Evolutionary conservation across 2,888 invertebrate species (phyloP).

Genomic region (Drosophila macrothrix): DNA sequence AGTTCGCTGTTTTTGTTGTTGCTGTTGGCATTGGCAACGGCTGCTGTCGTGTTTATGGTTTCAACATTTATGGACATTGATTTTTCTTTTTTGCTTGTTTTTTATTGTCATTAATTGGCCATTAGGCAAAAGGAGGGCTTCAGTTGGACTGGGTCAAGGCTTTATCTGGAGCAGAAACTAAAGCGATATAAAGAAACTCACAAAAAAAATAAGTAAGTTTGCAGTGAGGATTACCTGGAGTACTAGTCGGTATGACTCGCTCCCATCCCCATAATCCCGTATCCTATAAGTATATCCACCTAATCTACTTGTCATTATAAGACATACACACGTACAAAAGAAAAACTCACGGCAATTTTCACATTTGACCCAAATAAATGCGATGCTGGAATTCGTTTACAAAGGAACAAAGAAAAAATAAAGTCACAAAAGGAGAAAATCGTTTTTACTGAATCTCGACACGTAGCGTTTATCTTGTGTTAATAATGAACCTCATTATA

Average conservation of each 20-base stretch:
- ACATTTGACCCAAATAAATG: slow-evolving; percentile 42
- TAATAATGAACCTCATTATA: slow-evolving; percentile 72
- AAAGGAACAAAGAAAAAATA: slow-evolving; percentile 6
- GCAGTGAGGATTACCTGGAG: background rate
- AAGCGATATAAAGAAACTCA: background rate
- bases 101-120: slow-evolving; percentile 59
- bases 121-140: slow-evolving; percentile 34
- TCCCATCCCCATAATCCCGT: background rate
- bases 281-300: slow-evolving; percentile 9
- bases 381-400: background rate
- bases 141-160: slow-evolving; percentile 36
- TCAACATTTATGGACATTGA: slow-evolving; percentile 42
- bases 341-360: slow-evolving; percentile 22
- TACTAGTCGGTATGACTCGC: background rate
- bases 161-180: background rate
- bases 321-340: slow-evolving; percentile 11
- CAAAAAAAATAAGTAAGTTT: background rate
- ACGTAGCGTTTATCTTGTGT: slow-evolving; percentile 67
- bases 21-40: slow-evolving; percentile 1
- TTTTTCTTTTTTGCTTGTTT: slow-evolving; percentile 14
- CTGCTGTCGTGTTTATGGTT: slow-evolving; percentile 56
- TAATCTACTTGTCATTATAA: slow-evolving; percentile 49
- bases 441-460: slow-evolving; percentile 39
- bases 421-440: slow-evolving; percentile 14
- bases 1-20: slow-evolving; percentile 16